Evolutionary conservation across 2,797 vertebrate species (phyloP).

Genomic region (Danio albolineatus): DNA sequence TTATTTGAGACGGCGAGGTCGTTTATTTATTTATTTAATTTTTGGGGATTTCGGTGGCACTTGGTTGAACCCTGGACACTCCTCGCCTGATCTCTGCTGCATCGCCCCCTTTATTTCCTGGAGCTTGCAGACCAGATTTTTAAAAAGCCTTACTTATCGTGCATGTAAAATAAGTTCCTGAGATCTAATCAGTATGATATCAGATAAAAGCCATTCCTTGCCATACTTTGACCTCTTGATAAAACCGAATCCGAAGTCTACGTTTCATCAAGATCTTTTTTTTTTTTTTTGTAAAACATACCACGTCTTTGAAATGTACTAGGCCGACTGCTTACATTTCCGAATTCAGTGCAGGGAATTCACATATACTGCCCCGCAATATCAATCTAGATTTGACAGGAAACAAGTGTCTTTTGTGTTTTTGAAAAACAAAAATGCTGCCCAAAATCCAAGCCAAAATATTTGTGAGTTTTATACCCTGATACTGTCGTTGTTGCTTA

Average conservation of each 20-base stretch:
- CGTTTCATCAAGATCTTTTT: slow-evolving; percentile 65
- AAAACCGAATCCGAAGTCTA: slow-evolving; percentile 41
- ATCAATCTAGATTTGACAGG: not conserved
- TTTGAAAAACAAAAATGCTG: slow-evolving; percentile 11
- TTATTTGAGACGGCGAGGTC: slow-evolving; percentile 23
- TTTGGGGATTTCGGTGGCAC: slow-evolving; percentile 13
- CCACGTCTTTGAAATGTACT: slow-evolving; percentile 44
- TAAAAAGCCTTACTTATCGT: slow-evolving; percentile 78
- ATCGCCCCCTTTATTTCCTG: slow-evolving; percentile 49
- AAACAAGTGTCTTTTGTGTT: not conserved
- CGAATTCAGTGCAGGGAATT: slow-evolving; percentile 36
- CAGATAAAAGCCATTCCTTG: slow-evolving; percentile 73
- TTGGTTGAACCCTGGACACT: slow-evolving; percentile 39
- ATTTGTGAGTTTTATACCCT: slow-evolving; percentile 28
- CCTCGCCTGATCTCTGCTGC: slow-evolving; percentile 67
- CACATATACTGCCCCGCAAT: slow-evolving; percentile 34
- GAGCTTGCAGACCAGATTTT: slow-evolving; percentile 71
- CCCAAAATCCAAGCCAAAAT: slow-evolving; percentile 33
- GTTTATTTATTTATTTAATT: not conserved
- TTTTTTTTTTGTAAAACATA: slow-evolving; percentile 55
- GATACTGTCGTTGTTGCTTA: not conserved
- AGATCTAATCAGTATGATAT: slow-evolving; percentile 68
- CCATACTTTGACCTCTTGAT: slow-evolving; percentile 65
- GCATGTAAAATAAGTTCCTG: slow-evolving; percentile 74
- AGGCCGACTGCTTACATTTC: slow-evolving; percentile 22